These are phyloP conservation scores for Halocynthia roretzi DNA, from an alignment of 23 tunicate genomes.

Conservation along the genomic window DNA sequence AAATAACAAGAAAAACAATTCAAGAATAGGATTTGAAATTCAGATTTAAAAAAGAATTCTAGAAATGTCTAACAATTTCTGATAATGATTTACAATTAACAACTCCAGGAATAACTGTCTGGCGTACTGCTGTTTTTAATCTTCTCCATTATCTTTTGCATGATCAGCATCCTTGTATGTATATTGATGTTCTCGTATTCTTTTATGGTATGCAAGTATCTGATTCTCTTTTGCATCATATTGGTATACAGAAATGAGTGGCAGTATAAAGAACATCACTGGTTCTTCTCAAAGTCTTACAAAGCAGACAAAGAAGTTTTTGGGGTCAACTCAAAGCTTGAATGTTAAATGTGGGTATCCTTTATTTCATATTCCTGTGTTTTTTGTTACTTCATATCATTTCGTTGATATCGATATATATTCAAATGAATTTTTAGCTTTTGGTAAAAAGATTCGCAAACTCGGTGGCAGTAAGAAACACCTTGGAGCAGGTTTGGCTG, in stretches of 20 bases:
- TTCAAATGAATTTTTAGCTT: neutral
- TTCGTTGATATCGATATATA: neutral
- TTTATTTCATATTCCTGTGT: neutral
- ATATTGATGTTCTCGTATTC: neutral
- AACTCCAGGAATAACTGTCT: neutral
- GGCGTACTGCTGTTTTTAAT: neutral
- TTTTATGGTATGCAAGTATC: too few relatives aligned
- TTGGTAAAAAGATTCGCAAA: slow-evolving; percentile 37
- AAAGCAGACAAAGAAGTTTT: slow-evolving; percentile 44
- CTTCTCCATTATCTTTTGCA: neutral
- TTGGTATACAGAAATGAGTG: slow-evolving; percentile 25
- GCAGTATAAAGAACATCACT: slow-evolving; percentile 29
- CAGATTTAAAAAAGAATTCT: too few relatives aligned
- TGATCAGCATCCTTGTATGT: neutral
- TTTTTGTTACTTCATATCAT: neutral
- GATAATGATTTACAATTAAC: neutral
- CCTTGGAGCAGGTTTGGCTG: slow-evolving; percentile 21
- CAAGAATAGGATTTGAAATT: too few relatives aligned
- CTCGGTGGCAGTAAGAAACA: slow-evolving; percentile 34
- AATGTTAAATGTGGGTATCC: slow-evolving; percentile 58
- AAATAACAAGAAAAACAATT: too few relatives aligned
- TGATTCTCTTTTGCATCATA: neutral
- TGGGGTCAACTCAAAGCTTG: slow-evolving; percentile 87
- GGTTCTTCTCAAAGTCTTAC: slow-evolving; percentile 68
- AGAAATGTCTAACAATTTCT: too few relatives aligned